These are phyloP conservation scores for Enteromius thamalakanensis DNA, from an alignment of 2,797 vertebrate species.

Conservation along the genomic window DNA sequence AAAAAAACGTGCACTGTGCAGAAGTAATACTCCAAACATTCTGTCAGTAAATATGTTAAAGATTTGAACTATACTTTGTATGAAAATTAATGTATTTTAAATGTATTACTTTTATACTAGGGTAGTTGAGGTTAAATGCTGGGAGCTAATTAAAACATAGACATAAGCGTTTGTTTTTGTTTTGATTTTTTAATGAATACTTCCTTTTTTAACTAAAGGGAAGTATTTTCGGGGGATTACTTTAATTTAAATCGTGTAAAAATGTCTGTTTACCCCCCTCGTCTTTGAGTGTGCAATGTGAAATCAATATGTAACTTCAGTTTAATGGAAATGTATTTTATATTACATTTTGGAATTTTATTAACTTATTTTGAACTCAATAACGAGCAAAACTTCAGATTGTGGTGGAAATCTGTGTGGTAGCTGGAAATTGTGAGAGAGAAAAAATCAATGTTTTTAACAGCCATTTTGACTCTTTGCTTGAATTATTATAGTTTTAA, in stretches of 20 bases:
- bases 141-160: neutral
- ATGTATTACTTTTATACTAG: no score
- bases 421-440: neutral
- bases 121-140: neutral
- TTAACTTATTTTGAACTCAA: neutral
- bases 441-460: neutral
- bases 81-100: no score
- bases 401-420: neutral
- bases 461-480: neutral
- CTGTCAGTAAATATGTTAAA: no score
- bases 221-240: neutral
- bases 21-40: no score
- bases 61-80: no score
- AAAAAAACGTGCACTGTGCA: no score
- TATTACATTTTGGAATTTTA: neutral
- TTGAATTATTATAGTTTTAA: neutral
- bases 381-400: neutral
- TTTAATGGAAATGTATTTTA: neutral
- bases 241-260: neutral
- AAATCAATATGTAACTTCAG: neutral
- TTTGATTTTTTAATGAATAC: no score
- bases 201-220: neutral
- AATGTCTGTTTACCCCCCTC: neutral
- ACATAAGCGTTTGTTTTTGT: neutral
- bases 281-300: neutral